Percentiles rank a stretch among this genome's conserved stretches.
Conservation (phyloP, 2,797 vertebrate species). For the Sebastes jordani region DNA sequence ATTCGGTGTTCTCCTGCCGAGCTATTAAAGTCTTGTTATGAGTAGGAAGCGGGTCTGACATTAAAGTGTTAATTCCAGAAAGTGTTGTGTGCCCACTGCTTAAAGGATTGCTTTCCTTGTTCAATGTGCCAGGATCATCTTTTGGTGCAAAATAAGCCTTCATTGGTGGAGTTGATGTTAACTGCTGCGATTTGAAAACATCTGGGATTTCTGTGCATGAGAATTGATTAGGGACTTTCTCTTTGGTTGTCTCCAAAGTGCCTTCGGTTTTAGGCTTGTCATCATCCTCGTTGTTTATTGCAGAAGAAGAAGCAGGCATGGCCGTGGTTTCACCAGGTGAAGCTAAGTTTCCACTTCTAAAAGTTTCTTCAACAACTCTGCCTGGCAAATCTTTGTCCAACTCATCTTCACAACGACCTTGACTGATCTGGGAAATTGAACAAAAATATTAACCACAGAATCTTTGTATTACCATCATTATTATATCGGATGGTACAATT, state of each 20-base stretch:
- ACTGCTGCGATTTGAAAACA: neutral
- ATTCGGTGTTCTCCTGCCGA: neutral
- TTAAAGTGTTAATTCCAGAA: constrained; percentile 1
- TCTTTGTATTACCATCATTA: neutral
- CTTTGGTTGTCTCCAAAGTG: neutral
- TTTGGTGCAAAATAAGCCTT: neutral
- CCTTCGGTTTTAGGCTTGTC: neutral
- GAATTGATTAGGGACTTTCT: neutral
- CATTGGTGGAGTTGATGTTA: neutral
- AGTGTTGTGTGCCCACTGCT: neutral
- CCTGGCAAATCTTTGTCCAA: neutral
- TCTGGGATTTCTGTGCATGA: neutral
- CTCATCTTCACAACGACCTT: neutral
- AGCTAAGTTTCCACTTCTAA: constrained; percentile 2
- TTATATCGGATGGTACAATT: neutral
- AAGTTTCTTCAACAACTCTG: neutral
- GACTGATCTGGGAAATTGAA: constrained; percentile 4
- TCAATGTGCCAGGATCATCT: neutral
- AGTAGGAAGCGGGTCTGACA: neutral
- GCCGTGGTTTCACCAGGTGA: neutral
- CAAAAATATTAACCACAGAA: neutral
- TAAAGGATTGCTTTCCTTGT: neutral
- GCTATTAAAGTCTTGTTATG: neutral
- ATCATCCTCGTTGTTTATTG: neutral
- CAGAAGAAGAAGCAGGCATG: neutral